Base-by-base conservation (phyloP, 2,888 invertebrate species). In the Linnaemya tessellans region DNA sequence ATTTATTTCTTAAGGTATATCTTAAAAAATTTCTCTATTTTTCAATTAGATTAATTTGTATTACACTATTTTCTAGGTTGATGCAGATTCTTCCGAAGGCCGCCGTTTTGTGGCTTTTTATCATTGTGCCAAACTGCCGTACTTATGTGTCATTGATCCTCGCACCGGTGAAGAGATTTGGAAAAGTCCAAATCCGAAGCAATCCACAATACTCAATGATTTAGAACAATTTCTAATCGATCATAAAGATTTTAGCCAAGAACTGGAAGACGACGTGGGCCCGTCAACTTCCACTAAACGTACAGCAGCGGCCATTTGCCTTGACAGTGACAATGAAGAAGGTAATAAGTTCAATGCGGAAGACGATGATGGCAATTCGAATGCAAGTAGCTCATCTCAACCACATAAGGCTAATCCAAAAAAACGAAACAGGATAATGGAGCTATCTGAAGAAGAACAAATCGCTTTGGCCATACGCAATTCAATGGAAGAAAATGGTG, bases 61-160 rank as follows among this genome's bases (percentile, higher is more conserved):
- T 30, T 60, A 1, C 22, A 41, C n/a, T 18, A 35, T 51, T 70
- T n/a, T 77, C 1, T 49, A 90, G 90, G 88, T 90, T 8, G 88
- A 89, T 41, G 81, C 88, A 11, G 90, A 92, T 87, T 94, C 94
- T 86, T 93, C 93, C 13, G 95, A 95, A 84, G 96, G 96, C 0
- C 92, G 93, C 49, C 93, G 94, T 38, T 95, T 94, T 89, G 93
- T 94, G 87, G 94, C 94, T 88, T 95, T 95, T 89, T 96, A 96
- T 89, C 94, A 94, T 82, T 94, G 95, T 75, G 90, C 90, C 18
- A 90, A 93, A 67, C 94, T 94, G 90, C 96, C 96, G 1, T 95
- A 95, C 88, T 91, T 96, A 80, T 94, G 95, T 81, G 92, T 96
- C 8, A 92, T 96, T 75, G 96, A 96, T 92, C 96, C 96, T 11